A percentile compares a stretch with the other conserved stretches of the same genome.
Conservation (phyloP, 1,140 invertebrate genomes). For the Zaprionus capensis region DNA sequence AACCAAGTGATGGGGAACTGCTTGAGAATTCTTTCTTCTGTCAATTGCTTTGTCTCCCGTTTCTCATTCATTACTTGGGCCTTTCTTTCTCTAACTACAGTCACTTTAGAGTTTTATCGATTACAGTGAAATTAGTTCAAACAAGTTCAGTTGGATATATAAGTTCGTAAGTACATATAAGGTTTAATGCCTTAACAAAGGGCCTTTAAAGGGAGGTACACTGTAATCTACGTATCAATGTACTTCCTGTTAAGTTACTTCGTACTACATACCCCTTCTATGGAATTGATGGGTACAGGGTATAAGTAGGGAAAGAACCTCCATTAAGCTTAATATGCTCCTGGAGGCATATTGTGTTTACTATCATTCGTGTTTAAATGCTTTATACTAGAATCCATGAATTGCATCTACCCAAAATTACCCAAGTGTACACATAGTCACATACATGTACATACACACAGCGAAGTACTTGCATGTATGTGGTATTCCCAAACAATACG, state of each 20-base stretch:
- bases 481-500: constrained; percentile 31
- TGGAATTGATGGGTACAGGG: not conserved
- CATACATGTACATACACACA: not conserved
- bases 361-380: not conserved
- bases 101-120: constrained; percentile 49
- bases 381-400: not conserved
- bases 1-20: constrained; percentile 1
- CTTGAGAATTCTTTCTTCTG: not conserved
- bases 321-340: not conserved
- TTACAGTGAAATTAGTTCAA: constrained; percentile 56
- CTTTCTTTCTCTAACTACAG: constrained; percentile 10
- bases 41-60: constrained; percentile 1
- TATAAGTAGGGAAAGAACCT: not conserved
- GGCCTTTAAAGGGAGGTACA: not conserved
- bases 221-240: not conserved
- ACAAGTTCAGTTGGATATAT: constrained; percentile 26
- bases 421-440: not conserved
- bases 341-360: not conserved
- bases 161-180: constrained; percentile 1
- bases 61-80: constrained; percentile 8
- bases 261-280: not conserved
- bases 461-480: not conserved
- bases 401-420: not conserved
- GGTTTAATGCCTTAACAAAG: not conserved
- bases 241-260: not conserved